Base-by-base conservation (phyloP, 2,888 invertebrate genomes). In the Dione vanillae region DNA sequence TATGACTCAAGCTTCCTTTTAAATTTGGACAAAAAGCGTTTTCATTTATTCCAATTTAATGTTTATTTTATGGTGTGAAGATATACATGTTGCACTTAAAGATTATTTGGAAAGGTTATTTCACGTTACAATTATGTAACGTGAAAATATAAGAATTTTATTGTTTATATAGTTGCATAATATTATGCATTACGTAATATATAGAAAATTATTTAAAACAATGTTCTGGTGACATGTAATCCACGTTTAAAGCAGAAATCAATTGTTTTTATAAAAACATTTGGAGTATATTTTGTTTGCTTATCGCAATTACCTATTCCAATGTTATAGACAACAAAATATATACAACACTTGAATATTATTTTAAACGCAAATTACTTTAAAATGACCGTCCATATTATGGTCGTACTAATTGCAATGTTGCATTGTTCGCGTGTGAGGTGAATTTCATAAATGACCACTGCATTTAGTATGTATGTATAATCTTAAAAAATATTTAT, bases 391-490 rank as follows among this genome's bases (percentile, higher is more conserved):
- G 27, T 61, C 27, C 35, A 27, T 16, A 56, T 56, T 40, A 35
- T 27, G 27, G 43, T 20, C 11, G 20, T n/a, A 16, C 45, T 61
- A 61, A 61, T 61, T 61, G 61, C 61, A 61, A 61, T 27, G 45
- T 45, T 35, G 35, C 61, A 61, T 61, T 61, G 61, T 61, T 61
- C 27, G 61, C 45, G 61, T 45, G 59, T 27, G 27, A 45, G 45
- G 61, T 61, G 45, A 61, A 35, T 61, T 61, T 61, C 35, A 61
- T 27, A 45, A 61, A 45, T 45, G 43, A 16, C 61, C 8, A 45
- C 11, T 7, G 35, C 35, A 61, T 16, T 61, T n/a, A 14, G 2
- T 11, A n/a, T 27, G 27, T 27, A 43, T 59, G 20, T 27, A 27
- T 59, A 6, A n/a, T 43, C n/a, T 47, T 47, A 16, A 16, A 47